Base-by-base conservation (phyloP, 1,140 invertebrate species). In the Drosophila persimilis region DNA sequence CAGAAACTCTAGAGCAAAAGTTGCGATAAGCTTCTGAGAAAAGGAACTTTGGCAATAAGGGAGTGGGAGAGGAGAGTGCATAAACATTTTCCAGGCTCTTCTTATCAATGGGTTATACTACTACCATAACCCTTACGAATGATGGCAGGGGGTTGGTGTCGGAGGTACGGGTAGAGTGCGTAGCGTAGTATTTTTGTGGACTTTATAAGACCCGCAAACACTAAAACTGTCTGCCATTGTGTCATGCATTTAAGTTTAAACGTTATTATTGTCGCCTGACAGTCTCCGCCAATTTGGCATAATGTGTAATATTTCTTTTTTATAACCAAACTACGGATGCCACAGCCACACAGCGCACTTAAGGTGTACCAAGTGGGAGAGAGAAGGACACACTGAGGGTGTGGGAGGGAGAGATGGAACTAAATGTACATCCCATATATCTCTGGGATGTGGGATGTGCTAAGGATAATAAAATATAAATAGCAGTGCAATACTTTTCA, bases 261-360 rank as follows among this genome's bases (percentile, higher is more conserved):
- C 83, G 83, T 88, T 88, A 88, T 88, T 88, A 83, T 88, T 88
- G 83, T 83, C 83, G 83, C 83, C 83, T 66, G 78, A 66, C 74
- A 89, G 83, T 88, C 83, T 88, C 83, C 83, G 77, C 61, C 83
- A 89, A 88, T 88, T 88, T 89, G 84, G 75, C 84, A 74, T 88
- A 88, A 88, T 88, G 84, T 77, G 83, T 88, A 88, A 88, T 88
- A 88, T 88, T 88, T 88, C 83, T 88, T 89, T 74, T 88, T 88
- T 88, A 88, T 89, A 88, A 83, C 83, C 84, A 39, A 86, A 54
- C 54, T 54, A 88, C 72, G 71, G 77, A 86, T 81, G 73, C 44
- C 50, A 22, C 58, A 39, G 73, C 44, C 50, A 22, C 58, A 39
- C 50, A 53, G 43, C 54, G 64, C 64, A 85, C 71, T 73, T 70